Evolutionary conservation across 2,797 vertebrate species (phyloP), one percentile per base, ranked within the genome.

Genomic region (Poeciliopsis paucimaculata): DNA sequence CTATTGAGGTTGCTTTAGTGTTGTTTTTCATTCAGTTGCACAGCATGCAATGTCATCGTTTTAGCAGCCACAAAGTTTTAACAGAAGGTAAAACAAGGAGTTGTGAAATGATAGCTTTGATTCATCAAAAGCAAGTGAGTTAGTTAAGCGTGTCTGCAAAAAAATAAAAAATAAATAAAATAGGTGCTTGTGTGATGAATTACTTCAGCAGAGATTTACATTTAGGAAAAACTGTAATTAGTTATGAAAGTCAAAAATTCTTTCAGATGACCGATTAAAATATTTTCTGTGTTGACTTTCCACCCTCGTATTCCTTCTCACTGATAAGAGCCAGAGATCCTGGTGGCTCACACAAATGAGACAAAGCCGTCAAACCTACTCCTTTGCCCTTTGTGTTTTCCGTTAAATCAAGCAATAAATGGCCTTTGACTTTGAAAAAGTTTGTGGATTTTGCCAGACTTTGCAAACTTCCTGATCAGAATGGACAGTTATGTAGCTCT

Each of bases 321-420:
- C 34, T 77, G 74, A 45, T 49, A 55, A 83, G 34, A 79, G 72
- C 81, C 73, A 15, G 23, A 3, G 4, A 70, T 82, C 28, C 36
- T 74, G 13, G 47, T 26, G 45, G 73, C 66, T 76, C 70, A 83
- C 72, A 55, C 46, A 84, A 84, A 79, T 77, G 46, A 78, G 72
- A 81, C 60, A 41, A n/a, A 9, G 75, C 49, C 75, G 57, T 68
- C 75, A 55, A 16, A 43, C 26, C 3, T 41, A 34, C 70, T n/a
- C 76, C 41, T 60, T 23, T 77, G 49, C 51, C 62, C 46, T 45
- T 47, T 74, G 57, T 79, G 64, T 75, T 84, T 85, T 31, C 57
- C 79, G 9, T 75, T 26, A 77, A 79, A 84, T 75, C 8, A 15
- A 76, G 55, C 72, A 84, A 72, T 62, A 60, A 28, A 75, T n/a